Percentiles rank a stretch among this genome's conserved stretches.
These are phyloP conservation scores for Cerceris rybyensis DNA, from an alignment of 2,888 invertebrate genomes.

Conservation along the genomic window DNA sequence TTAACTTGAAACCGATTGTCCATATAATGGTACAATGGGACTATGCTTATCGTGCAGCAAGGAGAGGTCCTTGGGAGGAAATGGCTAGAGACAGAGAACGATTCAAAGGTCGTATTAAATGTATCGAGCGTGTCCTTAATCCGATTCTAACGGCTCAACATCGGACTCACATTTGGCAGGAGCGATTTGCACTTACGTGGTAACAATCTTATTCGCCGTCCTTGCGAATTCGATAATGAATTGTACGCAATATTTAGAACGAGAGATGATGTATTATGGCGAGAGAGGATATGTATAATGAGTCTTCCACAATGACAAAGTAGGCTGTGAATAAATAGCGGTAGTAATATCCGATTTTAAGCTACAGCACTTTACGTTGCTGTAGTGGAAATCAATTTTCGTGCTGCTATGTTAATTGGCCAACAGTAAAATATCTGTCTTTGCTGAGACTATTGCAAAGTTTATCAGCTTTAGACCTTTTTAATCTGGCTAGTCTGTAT, in stretches of 20 bases:
- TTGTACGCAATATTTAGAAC: not conserved
- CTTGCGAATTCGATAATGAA: constrained; percentile 12
- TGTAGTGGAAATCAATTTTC: constrained; percentile 11
- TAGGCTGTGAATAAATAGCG: constrained; percentile 59
- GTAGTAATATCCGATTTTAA: constrained; percentile 23
- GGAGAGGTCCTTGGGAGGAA: constrained; percentile 85
- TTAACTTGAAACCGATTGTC: constrained; percentile 81
- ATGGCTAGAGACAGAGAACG: constrained; percentile 83
- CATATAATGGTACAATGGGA: constrained; percentile 84
- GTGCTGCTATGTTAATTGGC: not conserved
- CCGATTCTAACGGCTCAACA: constrained; percentile 82
- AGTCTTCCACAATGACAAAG: constrained; percentile 49
- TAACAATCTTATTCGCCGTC: constrained; percentile 24
- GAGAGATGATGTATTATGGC: constrained; percentile 34
- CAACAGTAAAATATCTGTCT: not conserved
- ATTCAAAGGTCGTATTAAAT: constrained; percentile 81
- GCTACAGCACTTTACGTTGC: constrained; percentile 11
- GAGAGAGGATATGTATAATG: constrained; percentile 45
- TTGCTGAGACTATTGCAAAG: constrained; percentile 3
- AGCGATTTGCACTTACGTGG: constrained; percentile 77
- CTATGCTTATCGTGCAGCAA: constrained; percentile 83
- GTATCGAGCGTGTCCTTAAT: constrained; percentile 77
- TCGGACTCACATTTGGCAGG: constrained; percentile 80
- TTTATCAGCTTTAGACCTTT: not conserved
- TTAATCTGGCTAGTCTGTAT: constrained; percentile 13